Conservation (phyloP, 2,113 vertebrate genomes). For the Ginglymostoma cirratum region DNA sequence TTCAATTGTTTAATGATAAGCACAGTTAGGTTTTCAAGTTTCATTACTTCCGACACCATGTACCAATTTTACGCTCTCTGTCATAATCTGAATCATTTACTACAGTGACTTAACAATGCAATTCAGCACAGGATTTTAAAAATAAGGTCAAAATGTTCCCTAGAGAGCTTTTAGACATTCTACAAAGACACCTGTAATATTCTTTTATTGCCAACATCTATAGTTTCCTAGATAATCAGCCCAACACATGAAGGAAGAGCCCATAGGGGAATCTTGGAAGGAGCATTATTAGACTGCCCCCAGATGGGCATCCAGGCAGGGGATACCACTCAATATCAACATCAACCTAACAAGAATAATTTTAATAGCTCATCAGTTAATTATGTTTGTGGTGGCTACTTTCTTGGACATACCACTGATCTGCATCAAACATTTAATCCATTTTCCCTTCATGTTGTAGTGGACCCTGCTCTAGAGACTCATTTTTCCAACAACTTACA, state of each 20-base stretch:
- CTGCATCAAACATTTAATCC: not conserved
- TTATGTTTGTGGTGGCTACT: not conserved
- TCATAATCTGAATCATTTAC: not conserved
- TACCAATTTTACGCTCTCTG: not conserved
- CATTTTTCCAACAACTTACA: not conserved
- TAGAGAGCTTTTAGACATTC: not conserved
- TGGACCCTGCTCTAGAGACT: not conserved
- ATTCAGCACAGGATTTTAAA: not conserved
- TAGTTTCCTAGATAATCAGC: not conserved
- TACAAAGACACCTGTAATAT: not conserved
- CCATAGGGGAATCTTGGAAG: not conserved
- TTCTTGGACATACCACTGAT: not conserved
- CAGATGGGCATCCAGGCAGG: not conserved
- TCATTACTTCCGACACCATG: not conserved
- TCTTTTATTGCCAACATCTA: not conserved
- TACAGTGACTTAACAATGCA: not conserved
- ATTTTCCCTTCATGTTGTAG: not conserved
- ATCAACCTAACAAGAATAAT: not conserved
- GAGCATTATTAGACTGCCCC: not conserved
- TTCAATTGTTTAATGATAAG: not conserved
- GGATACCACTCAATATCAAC: not conserved
- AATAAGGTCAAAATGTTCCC: not conserved
- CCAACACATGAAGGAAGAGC: not conserved
- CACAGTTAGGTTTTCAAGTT: not conserved
- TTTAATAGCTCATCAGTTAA: not conserved